These are phyloP conservation scores for Sebastes iracundus DNA, from an alignment of 2,797 vertebrate species.

Conservation along the genomic window DNA sequence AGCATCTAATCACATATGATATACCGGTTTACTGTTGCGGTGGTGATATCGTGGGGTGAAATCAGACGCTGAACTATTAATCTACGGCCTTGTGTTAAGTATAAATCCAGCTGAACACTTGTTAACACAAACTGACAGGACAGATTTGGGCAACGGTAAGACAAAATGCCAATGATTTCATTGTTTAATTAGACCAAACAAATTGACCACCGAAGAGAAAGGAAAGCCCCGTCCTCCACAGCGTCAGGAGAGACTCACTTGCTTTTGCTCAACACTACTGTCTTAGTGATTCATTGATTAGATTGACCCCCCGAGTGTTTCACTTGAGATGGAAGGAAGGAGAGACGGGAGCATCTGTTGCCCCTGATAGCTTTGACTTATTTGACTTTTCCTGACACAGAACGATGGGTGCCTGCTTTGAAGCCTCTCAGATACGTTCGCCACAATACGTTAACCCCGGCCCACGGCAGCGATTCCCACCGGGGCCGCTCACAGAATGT, in stretches of 20 bases:
- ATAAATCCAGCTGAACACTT: not conserved
- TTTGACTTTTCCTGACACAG: slow-evolving; percentile 79
- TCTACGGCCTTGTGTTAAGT: not conserved
- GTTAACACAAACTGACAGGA: not conserved
- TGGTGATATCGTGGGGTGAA: not conserved
- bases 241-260: slow-evolving; percentile 8
- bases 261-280: slow-evolving; percentile 55
- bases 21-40: not conserved
- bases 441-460: slow-evolving; percentile 56
- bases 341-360: slow-evolving; percentile 76
- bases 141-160: not conserved
- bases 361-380: slow-evolving; percentile 81
- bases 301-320: slow-evolving; percentile 66
- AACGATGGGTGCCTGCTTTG: slow-evolving; percentile 67
- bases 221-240: not conserved
- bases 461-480: slow-evolving; percentile 62
- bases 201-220: slow-evolving; percentile 5
- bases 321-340: slow-evolving; percentile 46
- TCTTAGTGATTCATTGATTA: slow-evolving; percentile 72
- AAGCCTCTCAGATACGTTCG: slow-evolving; percentile 60
- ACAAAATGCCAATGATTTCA: slow-evolving; percentile 6
- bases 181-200: slow-evolving; percentile 14
- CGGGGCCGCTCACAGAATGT: slow-evolving; percentile 72
- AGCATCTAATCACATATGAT: not conserved
- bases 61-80: not conserved